Base-by-base conservation (phyloP, 2,797 vertebrate species). In the Kryptopterus vitreolus region DNA sequence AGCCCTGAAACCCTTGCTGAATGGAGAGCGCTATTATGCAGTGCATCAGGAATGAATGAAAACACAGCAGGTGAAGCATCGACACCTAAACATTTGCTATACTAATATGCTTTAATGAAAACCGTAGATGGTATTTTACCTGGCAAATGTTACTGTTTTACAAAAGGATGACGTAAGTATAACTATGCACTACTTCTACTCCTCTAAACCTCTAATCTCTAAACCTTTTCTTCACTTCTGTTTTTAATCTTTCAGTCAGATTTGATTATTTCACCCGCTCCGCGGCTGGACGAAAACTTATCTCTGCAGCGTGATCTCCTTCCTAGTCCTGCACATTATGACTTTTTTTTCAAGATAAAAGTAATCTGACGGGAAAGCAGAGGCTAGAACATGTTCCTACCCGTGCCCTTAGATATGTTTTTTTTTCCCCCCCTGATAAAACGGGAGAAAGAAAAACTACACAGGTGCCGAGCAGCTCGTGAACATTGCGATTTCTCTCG, bases 311-410 rank as follows among this genome's bases (percentile, higher is more conserved):
- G 75, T 79, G 66, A 83, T 78, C 82, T 86, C 74, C 79, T 74
- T 53, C 48, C 66, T 68, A 77, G 76, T 50, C 58, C 82, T 66
- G 82, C 58, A 77, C 79, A 57, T 59, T 83, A 35, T 72, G 31
- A 7, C 22, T 86, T 86, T 83, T 81, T 55, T 29, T 86, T 86
- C 80, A 77, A 84, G 88, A 88, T 70, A 70, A 52, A 70, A 13
- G 48, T 20, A 78, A 90, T 82, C 75, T 85, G 50, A 70, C 77
- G 81, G n/a, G 70, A 77, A 35, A 82, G 71, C 50, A 53, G 10
- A 52, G 68, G 18, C 48, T 52, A 2, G 63, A 46, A 15, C 22
- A 46, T 24, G 35, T 46, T 35, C 35, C 6, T 31, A 20, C 16
- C 31, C 48, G 6, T 31, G 68, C 52, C 3, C 46, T 11, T 20